Evolutionary conservation across 2,113 vertebrate species (phyloP).

Genomic region (Poeciliopsis retropinna): DNA sequence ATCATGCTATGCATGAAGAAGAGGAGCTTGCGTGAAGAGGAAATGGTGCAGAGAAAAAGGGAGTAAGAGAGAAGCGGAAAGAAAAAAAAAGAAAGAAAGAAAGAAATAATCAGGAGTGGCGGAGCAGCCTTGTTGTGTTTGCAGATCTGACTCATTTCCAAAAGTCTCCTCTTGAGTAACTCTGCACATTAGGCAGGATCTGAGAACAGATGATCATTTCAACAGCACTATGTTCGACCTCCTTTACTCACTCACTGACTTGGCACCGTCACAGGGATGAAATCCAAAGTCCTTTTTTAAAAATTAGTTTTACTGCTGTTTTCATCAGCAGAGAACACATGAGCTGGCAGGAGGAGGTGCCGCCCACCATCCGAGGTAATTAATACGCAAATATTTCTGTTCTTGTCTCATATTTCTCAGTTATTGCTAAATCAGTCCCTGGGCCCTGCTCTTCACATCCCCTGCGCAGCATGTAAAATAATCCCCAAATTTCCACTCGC

Average conservation of each 20-base stretch:
- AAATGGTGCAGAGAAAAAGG: constrained; percentile 1
- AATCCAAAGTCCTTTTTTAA: constrained; percentile 56
- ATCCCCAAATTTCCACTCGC: constrained; percentile 80
- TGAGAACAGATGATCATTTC: constrained; percentile 60
- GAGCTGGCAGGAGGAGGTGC: constrained; percentile 62
- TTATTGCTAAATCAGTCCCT: constrained; percentile 83
- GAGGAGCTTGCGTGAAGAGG: constrained; percentile 1
- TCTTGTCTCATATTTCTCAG: constrained; percentile 80
- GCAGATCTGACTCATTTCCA: constrained; percentile 41
- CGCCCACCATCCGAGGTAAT: constrained; percentile 72
- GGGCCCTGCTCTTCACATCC: constrained; percentile 80
- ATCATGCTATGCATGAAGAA: constrained; percentile 34
- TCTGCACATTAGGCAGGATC: constrained; percentile 43
- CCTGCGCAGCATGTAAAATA: constrained; percentile 81
- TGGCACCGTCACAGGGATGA: constrained; percentile 45
- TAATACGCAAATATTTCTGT: constrained; percentile 85
- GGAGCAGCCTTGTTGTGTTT: constrained; percentile 30
- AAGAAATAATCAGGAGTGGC: background rate
- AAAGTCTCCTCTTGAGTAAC: constrained; percentile 43
- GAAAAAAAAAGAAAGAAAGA: constrained; percentile 17
- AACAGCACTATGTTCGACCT: constrained; percentile 58
- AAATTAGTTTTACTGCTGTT: constrained; percentile 71
- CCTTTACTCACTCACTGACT: constrained; percentile 25
- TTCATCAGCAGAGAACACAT: constrained; percentile 52
- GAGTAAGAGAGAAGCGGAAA: constrained; percentile 17